phyloP scores from a whole-genome alignment of 2,888 invertebrate species.

The Nudaria mundana region DNA sequence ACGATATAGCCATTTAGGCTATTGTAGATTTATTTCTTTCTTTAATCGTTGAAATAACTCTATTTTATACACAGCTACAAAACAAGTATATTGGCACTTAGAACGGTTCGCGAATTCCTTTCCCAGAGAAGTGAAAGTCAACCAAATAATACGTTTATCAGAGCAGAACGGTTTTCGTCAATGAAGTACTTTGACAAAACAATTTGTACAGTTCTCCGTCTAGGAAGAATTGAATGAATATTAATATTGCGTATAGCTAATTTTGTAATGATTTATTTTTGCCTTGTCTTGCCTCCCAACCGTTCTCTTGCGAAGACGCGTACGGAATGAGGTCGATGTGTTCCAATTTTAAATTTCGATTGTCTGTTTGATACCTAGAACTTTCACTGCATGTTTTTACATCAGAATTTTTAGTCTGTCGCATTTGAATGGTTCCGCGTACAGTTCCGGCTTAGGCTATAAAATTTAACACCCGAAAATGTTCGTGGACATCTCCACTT shows the following conservation, averaged over 20 bases:
- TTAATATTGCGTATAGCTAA: slow-evolving; percentile 34
- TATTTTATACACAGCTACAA: slow-evolving; percentile 41
- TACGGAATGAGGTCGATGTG: slow-evolving; percentile 68
- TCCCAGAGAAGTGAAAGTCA: slow-evolving; percentile 67
- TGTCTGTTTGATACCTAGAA: slow-evolving; percentile 51
- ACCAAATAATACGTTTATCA: slow-evolving; percentile 62
- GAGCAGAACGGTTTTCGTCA: slow-evolving; percentile 56
- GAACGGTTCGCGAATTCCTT: slow-evolving; percentile 55
- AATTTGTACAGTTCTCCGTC: slow-evolving; percentile 14
- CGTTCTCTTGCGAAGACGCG: slow-evolving; percentile 58
- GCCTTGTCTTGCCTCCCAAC: slow-evolving; percentile 49
- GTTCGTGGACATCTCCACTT: no score
- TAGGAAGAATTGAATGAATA: slow-evolving; percentile 36
- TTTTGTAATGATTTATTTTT: slow-evolving; percentile 64
- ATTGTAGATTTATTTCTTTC: no score
- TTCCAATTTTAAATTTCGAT: slow-evolving; percentile 76
- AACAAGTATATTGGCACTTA: slow-evolving; percentile 37
- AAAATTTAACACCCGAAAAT: slow-evolving; percentile 15
- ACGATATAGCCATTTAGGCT: no score
- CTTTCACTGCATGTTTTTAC: slow-evolving; percentile 56
- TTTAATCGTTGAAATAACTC: slow-evolving; percentile 18
- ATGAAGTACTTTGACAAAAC: slow-evolving; percentile 44
- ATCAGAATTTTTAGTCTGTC: slow-evolving; percentile 16
- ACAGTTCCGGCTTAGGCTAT: slow-evolving; percentile 38
- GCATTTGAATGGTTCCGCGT: slow-evolving; percentile 33